Conservation (phyloP, 2,797 vertebrate species). For the Gadopsis marmoratus region DNA sequence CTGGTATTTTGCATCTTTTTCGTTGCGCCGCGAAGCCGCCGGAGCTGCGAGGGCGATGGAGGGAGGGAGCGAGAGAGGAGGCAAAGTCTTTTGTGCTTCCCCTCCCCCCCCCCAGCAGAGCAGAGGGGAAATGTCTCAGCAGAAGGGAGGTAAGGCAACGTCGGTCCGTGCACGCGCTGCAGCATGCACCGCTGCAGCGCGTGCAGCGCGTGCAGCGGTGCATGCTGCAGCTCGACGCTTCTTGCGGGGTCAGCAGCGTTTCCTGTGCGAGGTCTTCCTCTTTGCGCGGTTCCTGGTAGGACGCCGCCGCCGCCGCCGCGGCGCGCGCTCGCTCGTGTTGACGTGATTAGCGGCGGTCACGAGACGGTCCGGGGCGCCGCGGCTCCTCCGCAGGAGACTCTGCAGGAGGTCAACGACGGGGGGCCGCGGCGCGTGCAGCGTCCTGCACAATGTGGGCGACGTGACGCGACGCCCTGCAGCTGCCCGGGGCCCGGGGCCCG, state of each 20-base stretch:
- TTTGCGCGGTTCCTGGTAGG: conserved; percentile 92
- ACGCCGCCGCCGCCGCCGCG: conserved; percentile 89
- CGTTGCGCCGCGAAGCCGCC: conserved; percentile 91
- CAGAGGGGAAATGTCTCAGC: conserved; percentile 95
- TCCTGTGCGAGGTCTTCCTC: conserved; percentile 91
- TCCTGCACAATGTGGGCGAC: too few relatives aligned
- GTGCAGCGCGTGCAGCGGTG: too few relatives aligned
- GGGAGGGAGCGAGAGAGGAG: conserved; percentile 90
- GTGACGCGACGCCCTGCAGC: conserved; percentile 64
- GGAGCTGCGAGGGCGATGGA: conserved; percentile 86
- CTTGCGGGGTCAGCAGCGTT: too few relatives aligned
- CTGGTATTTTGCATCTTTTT: conserved; percentile 92
- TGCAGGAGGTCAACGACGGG: too few relatives aligned
- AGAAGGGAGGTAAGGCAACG: conserved; percentile 94
- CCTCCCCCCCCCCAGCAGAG: conserved; percentile 93
- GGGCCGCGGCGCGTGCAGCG: too few relatives aligned
- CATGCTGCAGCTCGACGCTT: too few relatives aligned
- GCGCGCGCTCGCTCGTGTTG: conserved; percentile 81
- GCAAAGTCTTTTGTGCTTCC: conserved; percentile 97
- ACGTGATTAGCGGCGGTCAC: conserved; percentile 86
- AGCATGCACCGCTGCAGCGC: conserved; percentile 87
- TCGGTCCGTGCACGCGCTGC: conserved; percentile 85
- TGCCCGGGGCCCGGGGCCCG: too few relatives aligned
- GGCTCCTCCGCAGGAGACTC: too few relatives aligned
- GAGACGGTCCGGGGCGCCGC: conserved; percentile 69